Conservation (phyloP, 2,797 vertebrate genomes). For the Mus caroli region DNA sequence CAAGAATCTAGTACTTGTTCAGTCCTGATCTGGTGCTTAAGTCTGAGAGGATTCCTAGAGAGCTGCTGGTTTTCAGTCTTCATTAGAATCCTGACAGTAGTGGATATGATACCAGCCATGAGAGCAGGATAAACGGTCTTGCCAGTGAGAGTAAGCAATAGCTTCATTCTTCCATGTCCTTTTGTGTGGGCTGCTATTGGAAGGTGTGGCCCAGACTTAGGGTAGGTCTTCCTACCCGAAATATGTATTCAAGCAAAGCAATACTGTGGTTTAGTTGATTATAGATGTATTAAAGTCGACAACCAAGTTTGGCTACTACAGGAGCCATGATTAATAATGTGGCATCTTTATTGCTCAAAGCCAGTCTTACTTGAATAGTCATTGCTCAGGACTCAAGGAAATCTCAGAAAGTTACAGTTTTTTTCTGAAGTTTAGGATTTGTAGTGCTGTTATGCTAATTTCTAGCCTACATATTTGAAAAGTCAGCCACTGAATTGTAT, state of each 20-base stretch:
- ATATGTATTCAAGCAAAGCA: not conserved
- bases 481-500: conserved; percentile 72
- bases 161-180: not conserved
- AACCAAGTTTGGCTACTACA: not conserved
- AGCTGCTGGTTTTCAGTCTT: not conserved
- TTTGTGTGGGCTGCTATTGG: not conserved
- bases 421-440: conserved; percentile 76
- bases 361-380: conserved; percentile 46
- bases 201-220: not conserved
- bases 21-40: not conserved
- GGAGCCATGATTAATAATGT: not conserved
- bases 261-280: not conserved
- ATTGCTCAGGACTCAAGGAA: conserved; percentile 27
- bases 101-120: not conserved
- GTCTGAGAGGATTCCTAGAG: not conserved
- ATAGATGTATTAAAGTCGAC: not conserved
- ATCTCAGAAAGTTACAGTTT: conserved; percentile 55
- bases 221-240: not conserved
- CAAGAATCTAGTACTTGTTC: not conserved
- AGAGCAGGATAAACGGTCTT: not conserved
- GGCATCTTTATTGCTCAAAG: conserved; percentile 10
- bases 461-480: conserved; percentile 66
- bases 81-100: not conserved
- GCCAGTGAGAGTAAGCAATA: not conserved
- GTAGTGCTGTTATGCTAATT: conserved; percentile 63